Evolutionary conservation across 2,888 invertebrate species (phyloP).

Genomic region (Cryptus viduatorius): DNA sequence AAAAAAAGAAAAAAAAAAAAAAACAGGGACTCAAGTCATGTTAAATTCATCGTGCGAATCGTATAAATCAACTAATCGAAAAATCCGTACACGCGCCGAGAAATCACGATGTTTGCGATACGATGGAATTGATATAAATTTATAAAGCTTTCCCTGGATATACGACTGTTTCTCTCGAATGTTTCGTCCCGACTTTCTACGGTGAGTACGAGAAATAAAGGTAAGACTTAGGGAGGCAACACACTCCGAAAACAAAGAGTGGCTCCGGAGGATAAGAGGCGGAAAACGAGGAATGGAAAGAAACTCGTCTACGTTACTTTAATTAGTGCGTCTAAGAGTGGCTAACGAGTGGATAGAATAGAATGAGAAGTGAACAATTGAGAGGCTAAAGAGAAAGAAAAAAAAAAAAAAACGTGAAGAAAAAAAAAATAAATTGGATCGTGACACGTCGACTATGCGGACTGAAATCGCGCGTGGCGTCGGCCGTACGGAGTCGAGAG

Average conservation of each 20-base stretch:
- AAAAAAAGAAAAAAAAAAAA: too few species aligned
- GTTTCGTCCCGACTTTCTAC: neutral
- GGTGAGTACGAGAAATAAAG: slow-evolving; percentile 31
- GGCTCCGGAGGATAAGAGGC: neutral
- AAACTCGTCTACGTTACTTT: slow-evolving; percentile 31
- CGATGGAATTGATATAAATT: too few species aligned
- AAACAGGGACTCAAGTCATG: slow-evolving; percentile 8
- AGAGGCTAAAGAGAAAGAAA: neutral
- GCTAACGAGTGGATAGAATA: neutral
- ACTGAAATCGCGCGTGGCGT: neutral
- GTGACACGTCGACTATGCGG: slow-evolving; percentile 48
- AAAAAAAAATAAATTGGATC: slow-evolving; percentile 10
- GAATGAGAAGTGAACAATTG: slow-evolving; percentile 37
- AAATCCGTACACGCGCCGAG: neutral
- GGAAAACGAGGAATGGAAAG: slow-evolving; percentile 42
- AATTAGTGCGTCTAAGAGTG: slow-evolving; percentile 50
- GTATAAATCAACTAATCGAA: slow-evolving; percentile 53
- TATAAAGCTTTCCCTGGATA: too few species aligned
- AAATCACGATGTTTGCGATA: neutral
- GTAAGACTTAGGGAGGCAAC: neutral
- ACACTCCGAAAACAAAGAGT: slow-evolving; percentile 1
- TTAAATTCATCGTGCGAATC: slow-evolving; percentile 53
- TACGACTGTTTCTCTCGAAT: too few species aligned
- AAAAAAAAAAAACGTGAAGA: neutral
- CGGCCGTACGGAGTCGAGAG: slow-evolving; percentile 2